Base-by-base conservation (phyloP, 2,888 invertebrate genomes). In the Calameuta pallipes region DNA sequence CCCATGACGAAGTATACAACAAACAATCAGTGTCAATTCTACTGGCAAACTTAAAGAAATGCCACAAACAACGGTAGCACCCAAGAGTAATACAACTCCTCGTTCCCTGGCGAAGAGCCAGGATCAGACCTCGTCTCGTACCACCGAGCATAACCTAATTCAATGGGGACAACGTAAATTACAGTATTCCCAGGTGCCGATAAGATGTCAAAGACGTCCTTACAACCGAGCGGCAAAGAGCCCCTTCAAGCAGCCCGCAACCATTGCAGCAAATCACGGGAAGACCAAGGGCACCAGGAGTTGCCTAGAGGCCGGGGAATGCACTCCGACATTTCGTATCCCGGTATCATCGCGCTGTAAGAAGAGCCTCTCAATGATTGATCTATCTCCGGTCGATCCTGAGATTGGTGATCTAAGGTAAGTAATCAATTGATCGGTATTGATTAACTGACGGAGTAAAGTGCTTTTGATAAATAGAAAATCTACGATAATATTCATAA, bases 311-410 rank as follows among this genome's bases (percentile, higher is more conserved):
- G 75, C 75, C 69, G 78, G 80, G 12, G 75, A 56, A 15, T 41
- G 34, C 11, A 34, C 80, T 9, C n/a, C 74, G 71, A 82, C n/a
- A 78, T 82, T 41, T 70, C 79, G 81, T 13, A 41, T 73, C 70
- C 77, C 82, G 68, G 33, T 37, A 9, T 79, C 80, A 11, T 81
- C 82, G 12, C 69, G 74, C 4, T 84, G 80, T 77, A 86, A 85
- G 75, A 90, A 88, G 80, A 91, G 91, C 76, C 75, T 89, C 6
- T 91, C 91, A 23, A 86, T 91, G 87, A 86, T 85, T 75, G 88
- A 91, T 76, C 82, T 91, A 6, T 84, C 88, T 0, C 85, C 87
- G 13, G 81, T 78, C 71, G 85, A 87, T 73, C 37, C 78, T 15
- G 85, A 86, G n/a, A 82, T 78, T 69, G 76, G 77, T 23, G 85